A percentile compares a stretch with the other conserved stretches of the same genome.
phyloP scores from a whole-genome alignment of 2,797 vertebrate species.

The Brachyalestes nurse region DNA sequence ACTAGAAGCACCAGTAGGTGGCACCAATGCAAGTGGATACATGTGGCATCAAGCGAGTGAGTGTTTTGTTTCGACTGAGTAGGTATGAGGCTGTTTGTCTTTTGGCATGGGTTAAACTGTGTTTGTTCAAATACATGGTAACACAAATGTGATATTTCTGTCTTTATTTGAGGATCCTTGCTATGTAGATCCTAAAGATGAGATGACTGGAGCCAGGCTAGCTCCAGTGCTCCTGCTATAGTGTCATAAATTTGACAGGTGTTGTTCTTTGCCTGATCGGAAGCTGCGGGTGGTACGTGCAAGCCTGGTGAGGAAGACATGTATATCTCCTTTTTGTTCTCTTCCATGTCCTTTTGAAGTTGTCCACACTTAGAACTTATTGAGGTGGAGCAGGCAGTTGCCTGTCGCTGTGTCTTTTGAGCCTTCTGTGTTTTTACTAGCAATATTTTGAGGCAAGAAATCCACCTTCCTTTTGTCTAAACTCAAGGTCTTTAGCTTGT shows the following conservation, averaged over 20 bases:
- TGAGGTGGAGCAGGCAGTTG: not conserved
- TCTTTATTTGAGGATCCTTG: not conserved
- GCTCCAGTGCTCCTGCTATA: not conserved
- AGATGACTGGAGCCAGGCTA: not conserved
- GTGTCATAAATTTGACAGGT: not conserved
- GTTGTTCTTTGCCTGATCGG: not conserved
- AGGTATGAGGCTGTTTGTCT: not conserved
- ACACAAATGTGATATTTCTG: not conserved
- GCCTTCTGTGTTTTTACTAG: not conserved
- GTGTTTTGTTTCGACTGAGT: not conserved
- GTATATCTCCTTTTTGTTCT: not conserved
- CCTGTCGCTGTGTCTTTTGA: not conserved
- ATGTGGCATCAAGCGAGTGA: not conserved
- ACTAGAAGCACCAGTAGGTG: constrained; percentile 26
- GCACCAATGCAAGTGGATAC: constrained; percentile 11
- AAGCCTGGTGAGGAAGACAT: constrained; percentile 2
- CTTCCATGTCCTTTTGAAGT: not conserved
- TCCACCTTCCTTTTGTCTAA: not conserved
- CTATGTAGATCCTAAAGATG: not conserved
- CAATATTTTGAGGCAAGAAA: not conserved
- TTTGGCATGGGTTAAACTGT: not conserved
- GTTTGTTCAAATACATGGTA: not conserved
- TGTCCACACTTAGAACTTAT: not conserved
- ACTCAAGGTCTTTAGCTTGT: constrained; percentile 3
- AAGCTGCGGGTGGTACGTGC: constrained; percentile 8